Evolutionary conservation across 2,888 invertebrate genomes (phyloP).

Genomic region (Oscheius sp.): DNA sequence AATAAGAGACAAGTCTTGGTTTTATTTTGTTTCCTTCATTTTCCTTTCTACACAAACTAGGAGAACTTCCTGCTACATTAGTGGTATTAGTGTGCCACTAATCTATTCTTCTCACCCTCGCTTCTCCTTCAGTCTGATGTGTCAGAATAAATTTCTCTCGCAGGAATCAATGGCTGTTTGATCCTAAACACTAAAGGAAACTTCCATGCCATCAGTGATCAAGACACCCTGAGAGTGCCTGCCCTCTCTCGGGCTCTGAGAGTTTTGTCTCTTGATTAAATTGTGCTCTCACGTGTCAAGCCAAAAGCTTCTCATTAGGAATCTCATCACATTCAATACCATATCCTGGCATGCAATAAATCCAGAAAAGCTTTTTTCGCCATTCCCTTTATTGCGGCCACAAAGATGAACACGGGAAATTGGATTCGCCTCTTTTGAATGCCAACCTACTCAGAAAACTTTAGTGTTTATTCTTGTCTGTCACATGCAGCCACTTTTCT

Average conservation of each 20-base stretch:
- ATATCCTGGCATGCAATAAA: too few relatives aligned
- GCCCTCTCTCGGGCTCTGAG: not conserved
- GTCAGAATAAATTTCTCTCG: not conserved
- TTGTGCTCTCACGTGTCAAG: conserved; percentile 22
- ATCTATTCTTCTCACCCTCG: not conserved
- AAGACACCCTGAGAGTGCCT: not conserved
- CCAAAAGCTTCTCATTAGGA: not conserved
- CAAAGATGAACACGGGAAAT: too few relatives aligned
- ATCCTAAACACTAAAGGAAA: not conserved
- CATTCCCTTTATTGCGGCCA: too few relatives aligned
- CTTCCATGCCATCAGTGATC: not conserved
- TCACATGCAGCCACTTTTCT: too few relatives aligned
- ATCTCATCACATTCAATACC: not conserved
- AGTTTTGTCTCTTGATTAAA: conserved; percentile 25
- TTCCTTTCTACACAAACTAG: too few relatives aligned
- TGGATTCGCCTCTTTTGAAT: too few relatives aligned
- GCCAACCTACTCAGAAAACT: too few relatives aligned
- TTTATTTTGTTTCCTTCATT: too few relatives aligned
- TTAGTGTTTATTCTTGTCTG: too few relatives aligned
- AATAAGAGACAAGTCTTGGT: too few relatives aligned
- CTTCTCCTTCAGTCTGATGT: not conserved
- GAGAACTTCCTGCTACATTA: too few relatives aligned
- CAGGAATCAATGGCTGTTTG: not conserved
- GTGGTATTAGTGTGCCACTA: not conserved
- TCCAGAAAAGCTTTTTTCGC: too few relatives aligned